Evolutionary conservation across 2,888 invertebrate species (phyloP), one percentile per base, ranked within the genome.

Genomic region (Drosophila aldrichi): DNA sequence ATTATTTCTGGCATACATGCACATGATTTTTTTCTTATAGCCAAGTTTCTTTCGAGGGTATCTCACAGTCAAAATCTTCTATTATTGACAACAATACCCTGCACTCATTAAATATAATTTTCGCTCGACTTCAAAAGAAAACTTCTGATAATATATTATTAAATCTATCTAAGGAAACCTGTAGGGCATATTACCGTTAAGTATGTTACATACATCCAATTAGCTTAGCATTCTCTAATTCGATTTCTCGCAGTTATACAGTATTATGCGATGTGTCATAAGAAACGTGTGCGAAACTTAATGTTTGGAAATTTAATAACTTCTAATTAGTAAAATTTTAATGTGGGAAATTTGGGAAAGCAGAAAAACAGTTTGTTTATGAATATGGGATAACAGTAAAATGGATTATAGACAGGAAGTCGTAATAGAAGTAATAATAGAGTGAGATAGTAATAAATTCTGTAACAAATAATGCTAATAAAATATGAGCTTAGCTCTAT

Each of bases 121-220:
- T 49, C 18, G 3, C 14, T 20, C 14, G 32, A 20, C 49, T 34
- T 8, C 14, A 34, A 20, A 34, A 38, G 36, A 32, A 18, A 14
- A 34, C 18, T 49, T 20, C 49, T 14, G 14, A 18, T 49, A 14
- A 49, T 32, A 49, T 49, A 18, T 49, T 49, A 49, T 49, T 32
- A 49, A 49, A 49, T 32, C n/a, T n/a, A 34, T 14, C 32, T 3
- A 8, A 20, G 14, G 49, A 7, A 18, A 12, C 18, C 49, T 18
- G 18, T 1, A 14, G 32, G 18, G 14, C 32, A 49, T 8, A 34
- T 14, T 34, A 49, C 49, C 14, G 34, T 32, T 34, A 49, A 18
- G 34, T 34, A 32, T 49, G 18, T 20, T 49, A 20, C 34, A 52
- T 18, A 4, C 14, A 9, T 16, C 51, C 20, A 34, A 52, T 52